Base-by-base conservation (phyloP, 64 coral and sea anemone genomes). In the Pocillopora verrucosa region DNA sequence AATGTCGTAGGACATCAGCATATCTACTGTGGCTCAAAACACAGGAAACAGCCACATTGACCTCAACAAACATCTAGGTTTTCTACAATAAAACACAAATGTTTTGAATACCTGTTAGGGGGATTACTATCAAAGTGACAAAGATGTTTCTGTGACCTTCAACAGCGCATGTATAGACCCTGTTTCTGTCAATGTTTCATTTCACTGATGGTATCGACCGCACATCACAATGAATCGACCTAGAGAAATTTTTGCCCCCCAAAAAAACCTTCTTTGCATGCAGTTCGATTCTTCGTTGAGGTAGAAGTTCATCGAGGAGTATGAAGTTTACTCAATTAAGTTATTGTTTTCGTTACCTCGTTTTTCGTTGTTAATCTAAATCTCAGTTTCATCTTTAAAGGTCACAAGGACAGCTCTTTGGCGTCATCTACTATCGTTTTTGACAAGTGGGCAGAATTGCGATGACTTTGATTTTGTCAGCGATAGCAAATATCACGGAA, bases 71-170 rank as follows among this genome's bases (percentile, higher is more conserved):
- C 82, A 85, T 72, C 36, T 38, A 85, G 56, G 62, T 20, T 85
- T 85, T 36, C 64, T 56, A 70, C 62, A 67, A 30, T 57, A 41
- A 85, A 83, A 72, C 63, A 56, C 38, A 85, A 85, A 70, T 85
- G 82, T 85, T 85, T 85, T 85, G 65, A 85, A 85, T 85, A 72
- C 82, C 82, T 85, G 82, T 57, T 72, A 20, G 45, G 36, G 41
- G 82, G 82, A 85, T 85, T 85, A 85, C 30, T 16, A 72, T 85
- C 82, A 85, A 58, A 70, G n/a, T 85, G 82, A 85, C 82, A 85
- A 72, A 85, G 38, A 72, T 61, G 79, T 81, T 85, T 45, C 35
- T 56, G 51, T 85, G 82, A 85, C 82, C 82, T 25, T 57, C 16
- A 85, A 51, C 82, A 85, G 82, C 11, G 19, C 82, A 58, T 70